Evolutionary conservation across 2,888 invertebrate species (phyloP).

Genomic region (Strigamia maritima): DNA sequence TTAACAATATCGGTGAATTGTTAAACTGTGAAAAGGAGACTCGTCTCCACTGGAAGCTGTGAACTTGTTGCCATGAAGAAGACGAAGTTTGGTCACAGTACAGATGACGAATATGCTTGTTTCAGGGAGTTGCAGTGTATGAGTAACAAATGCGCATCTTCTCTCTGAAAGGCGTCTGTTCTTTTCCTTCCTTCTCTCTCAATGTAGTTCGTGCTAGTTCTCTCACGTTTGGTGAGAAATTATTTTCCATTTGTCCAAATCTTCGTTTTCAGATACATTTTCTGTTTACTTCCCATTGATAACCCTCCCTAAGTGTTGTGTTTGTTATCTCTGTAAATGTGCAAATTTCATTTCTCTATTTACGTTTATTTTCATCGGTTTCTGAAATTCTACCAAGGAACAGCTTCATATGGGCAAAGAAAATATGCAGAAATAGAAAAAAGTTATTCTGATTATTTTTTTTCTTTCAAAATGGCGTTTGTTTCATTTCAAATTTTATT

Average conservation of each 20-base stretch:
- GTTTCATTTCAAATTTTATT: not conserved
- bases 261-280: constrained; percentile 24
- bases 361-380: constrained; percentile 13
- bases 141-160: not conserved
- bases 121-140: constrained; percentile 27
- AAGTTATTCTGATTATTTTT: not conserved
- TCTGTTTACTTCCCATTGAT: not conserved
- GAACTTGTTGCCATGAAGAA: constrained; percentile 32
- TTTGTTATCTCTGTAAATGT: constrained; percentile 29
- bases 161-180: not conserved
- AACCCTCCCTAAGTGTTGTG: constrained; percentile 13
- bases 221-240: not conserved
- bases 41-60: constrained; percentile 20
- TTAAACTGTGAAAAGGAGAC: constrained; percentile 25
- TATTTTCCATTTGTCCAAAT: constrained; percentile 30
- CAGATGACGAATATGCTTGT: constrained; percentile 20
- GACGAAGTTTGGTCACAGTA: constrained; percentile 12
- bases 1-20: constrained; percentile 15
- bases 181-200: constrained; percentile 32
- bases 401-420: not conserved
- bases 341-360: constrained; percentile 14
- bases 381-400: constrained; percentile 9
- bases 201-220: constrained; percentile 27
- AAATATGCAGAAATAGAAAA: constrained; percentile 3
- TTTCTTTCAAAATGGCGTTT: not conserved